phyloP scores from a whole-genome alignment of 2,797 vertebrate species.

The Muscicapa striata region DNA sequence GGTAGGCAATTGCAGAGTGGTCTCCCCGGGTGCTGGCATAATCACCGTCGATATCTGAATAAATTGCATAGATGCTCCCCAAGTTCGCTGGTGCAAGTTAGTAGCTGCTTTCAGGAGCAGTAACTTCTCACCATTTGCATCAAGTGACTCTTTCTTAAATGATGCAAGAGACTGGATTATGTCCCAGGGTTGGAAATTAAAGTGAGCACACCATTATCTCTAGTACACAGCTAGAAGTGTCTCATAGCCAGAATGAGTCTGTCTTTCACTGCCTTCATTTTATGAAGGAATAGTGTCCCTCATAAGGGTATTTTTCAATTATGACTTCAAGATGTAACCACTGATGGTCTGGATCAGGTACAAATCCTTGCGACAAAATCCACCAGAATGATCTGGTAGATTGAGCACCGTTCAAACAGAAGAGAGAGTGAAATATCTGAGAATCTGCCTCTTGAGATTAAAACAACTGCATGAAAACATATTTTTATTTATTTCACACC shows the following conservation, averaged over 20 bases:
- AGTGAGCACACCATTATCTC: background rate
- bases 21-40: background rate
- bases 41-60: background rate
- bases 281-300: background rate
- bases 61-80: background rate
- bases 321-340: background rate
- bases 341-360: background rate
- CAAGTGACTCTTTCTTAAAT: background rate
- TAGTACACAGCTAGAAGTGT: background rate
- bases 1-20: background rate
- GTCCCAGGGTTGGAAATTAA: fast-evolving
- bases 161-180: background rate
- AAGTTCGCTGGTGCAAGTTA: background rate
- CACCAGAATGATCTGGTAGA: background rate
- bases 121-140: background rate
- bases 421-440: background rate
- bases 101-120: background rate
- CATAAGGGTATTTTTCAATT: background rate
- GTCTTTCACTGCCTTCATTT: background rate
- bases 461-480: background rate
- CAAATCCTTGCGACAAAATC: background rate
- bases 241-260: background rate
- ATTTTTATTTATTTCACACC: background rate
- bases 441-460: background rate
- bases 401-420: background rate